Conservation (phyloP, 2,113 vertebrate species). For the Dicaeum eximium region DNA sequence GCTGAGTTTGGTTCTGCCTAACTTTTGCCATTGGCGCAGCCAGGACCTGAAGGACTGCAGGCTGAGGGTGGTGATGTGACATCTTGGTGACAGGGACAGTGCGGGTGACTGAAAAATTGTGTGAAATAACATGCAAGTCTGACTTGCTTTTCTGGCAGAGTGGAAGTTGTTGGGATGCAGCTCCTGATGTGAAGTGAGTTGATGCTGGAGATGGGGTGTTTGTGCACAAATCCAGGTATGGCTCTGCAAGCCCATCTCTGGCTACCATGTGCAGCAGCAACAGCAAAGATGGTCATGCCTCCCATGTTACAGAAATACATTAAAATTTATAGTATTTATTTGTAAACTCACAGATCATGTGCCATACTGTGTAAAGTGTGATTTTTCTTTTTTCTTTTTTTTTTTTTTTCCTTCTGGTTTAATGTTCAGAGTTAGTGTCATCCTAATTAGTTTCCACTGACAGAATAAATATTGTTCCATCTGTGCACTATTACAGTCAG, state of each 20-base stretch:
- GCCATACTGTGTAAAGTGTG: slow-evolving; percentile 54
- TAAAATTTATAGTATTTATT: slow-evolving; percentile 39
- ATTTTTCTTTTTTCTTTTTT: not conserved
- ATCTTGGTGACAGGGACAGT: not conserved
- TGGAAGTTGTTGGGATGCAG: not conserved
- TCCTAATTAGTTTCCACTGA: slow-evolving; percentile 69
- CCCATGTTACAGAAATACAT: not conserved
- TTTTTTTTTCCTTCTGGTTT: slow-evolving; percentile 55
- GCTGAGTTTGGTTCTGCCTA: not conserved
- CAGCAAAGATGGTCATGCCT: not conserved
- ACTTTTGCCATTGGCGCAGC: fast-evolving
- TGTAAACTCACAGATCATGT: slow-evolving; percentile 31
- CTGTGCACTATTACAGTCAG: slow-evolving; percentile 58
- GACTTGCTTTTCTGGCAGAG: not conserved
- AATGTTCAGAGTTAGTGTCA: slow-evolving; percentile 65
- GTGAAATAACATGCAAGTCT: not conserved
- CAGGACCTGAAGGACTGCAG: not conserved
- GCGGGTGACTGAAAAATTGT: not conserved
- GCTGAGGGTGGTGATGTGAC: not conserved
- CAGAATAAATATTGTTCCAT: slow-evolving; percentile 69
- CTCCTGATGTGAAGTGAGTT: not conserved
- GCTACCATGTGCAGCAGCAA: not conserved
- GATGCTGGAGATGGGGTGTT: not conserved
- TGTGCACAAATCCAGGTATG: not conserved
- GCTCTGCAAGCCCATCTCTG: not conserved